These are phyloP conservation scores for Homarus gammarus DNA, from an alignment of 2,888 invertebrate genomes.

Conservation along the genomic window DNA sequence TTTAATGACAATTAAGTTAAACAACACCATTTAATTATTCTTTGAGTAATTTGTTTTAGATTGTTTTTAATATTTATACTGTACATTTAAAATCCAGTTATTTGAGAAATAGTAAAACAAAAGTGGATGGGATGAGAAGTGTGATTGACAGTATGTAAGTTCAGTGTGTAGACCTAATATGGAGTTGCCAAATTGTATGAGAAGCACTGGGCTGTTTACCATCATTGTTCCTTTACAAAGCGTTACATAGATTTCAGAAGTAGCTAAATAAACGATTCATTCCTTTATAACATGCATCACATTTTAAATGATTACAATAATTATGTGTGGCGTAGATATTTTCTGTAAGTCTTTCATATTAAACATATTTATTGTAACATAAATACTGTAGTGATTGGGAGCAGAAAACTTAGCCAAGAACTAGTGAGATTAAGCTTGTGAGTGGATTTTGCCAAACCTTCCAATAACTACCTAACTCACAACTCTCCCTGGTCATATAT, in stretches of 20 bases:
- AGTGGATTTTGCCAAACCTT: conserved; percentile 46
- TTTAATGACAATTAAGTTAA: conserved; percentile 23
- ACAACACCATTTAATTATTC: neutral
- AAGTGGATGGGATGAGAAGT: neutral
- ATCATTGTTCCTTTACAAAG: neutral
- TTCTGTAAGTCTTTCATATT: conserved; percentile 27
- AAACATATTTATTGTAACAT: conserved; percentile 6
- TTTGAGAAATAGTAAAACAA: conserved; percentile 17
- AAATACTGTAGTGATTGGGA: neutral
- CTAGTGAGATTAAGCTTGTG: conserved; percentile 15
- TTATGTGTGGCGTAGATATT: conserved; percentile 3
- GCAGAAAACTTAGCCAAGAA: conserved; percentile 3
- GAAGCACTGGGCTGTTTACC: conserved; percentile 15
- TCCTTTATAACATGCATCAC: neutral
- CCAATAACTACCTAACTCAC: neutral
- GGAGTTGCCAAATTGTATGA: conserved; percentile 17
- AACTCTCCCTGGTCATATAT: conserved; percentile 23
- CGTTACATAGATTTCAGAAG: conserved; percentile 24
- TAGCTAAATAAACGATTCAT: conserved; percentile 24
- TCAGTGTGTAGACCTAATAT: conserved; percentile 21
- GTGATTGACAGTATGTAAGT: neutral
- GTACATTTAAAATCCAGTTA: neutral
- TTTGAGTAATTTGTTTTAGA: conserved; percentile 3
- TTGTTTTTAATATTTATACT: conserved; percentile 2
- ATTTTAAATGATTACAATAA: too few relatives aligned